phyloP scores from a whole-genome alignment of 2,888 invertebrate genomes.

The Sphaerophoria rueppellii region DNA sequence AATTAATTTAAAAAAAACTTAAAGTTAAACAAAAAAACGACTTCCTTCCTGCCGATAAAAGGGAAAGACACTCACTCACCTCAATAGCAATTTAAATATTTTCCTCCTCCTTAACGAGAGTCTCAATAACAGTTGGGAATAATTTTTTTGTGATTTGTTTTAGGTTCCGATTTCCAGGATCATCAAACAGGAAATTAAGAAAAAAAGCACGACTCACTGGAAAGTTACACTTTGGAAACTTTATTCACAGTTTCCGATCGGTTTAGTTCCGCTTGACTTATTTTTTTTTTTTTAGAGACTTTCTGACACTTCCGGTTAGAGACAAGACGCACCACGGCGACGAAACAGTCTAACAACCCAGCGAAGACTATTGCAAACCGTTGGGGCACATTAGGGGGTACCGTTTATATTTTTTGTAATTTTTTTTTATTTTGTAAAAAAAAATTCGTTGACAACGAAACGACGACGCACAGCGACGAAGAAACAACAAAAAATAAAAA shows the following conservation, averaged over 20 bases:
- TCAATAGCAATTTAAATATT: slow-evolving; percentile 58
- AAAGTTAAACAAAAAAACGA: slow-evolving; percentile 49
- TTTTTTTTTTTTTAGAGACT: not conserved
- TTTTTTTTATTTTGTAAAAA: not conserved
- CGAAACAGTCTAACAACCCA: slow-evolving; percentile 59
- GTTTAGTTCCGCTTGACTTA: not conserved
- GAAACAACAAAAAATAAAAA: slow-evolving; percentile 2
- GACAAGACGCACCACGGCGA: slow-evolving; percentile 45
- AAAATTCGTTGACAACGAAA: slow-evolving; percentile 14
- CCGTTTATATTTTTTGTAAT: slow-evolving; percentile 21
- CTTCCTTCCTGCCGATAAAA: not conserved
- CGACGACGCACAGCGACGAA: too few relatives aligned
- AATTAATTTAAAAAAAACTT: slow-evolving; percentile 46
- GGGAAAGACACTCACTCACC: slow-evolving; percentile 50
- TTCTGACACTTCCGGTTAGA: not conserved
- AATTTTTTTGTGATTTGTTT: slow-evolving; percentile 1
- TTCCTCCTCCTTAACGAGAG: slow-evolving; percentile 21
- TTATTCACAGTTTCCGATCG: slow-evolving; percentile 28
- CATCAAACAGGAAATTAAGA: slow-evolving; percentile 49
- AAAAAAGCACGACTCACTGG: slow-evolving; percentile 1
- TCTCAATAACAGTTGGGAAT: slow-evolving; percentile 2
- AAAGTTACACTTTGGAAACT: slow-evolving; percentile 18
- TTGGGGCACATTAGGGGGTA: slow-evolving; percentile 28
- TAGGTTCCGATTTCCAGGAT: slow-evolving; percentile 42
- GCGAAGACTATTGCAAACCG: slow-evolving; percentile 45